phyloP scores from a whole-genome alignment of 2,888 invertebrate genomes.

The Pachydiplax longipennis region DNA sequence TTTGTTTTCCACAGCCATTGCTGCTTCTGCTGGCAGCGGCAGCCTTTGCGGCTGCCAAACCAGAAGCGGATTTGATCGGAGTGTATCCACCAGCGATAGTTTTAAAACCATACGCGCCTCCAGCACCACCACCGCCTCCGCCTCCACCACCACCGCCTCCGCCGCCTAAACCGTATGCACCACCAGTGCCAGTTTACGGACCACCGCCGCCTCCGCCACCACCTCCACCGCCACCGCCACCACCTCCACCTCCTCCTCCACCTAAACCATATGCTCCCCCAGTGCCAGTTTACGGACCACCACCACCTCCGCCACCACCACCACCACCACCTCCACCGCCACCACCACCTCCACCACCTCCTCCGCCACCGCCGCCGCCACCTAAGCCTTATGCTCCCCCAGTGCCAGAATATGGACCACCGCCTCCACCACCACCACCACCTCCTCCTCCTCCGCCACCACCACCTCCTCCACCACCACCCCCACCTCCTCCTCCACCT shows the following conservation, averaged over 20 bases:
- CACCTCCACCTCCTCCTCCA: constrained; percentile 49
- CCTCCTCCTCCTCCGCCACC: constrained; percentile 47
- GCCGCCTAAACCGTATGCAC: constrained; percentile 47
- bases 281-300: constrained; percentile 47
- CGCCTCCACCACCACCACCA: neutral
- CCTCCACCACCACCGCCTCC: constrained; percentile 50
- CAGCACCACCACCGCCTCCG: constrained; percentile 47
- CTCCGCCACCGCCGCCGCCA: neutral
- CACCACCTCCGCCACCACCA: constrained; percentile 24
- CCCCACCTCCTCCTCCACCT: constrained; percentile 7
- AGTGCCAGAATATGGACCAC: neutral
- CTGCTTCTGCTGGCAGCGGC: constrained; percentile 54
- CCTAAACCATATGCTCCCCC: constrained; percentile 47
- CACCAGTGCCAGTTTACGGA: constrained; percentile 43
- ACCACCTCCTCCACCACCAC: constrained; percentile 10
- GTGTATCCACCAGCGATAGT: constrained; percentile 50
- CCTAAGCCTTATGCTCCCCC: constrained; percentile 21
- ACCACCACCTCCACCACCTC: constrained; percentile 39
- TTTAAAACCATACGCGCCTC: constrained; percentile 47
- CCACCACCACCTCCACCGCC: constrained; percentile 46
- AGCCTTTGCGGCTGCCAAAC: constrained; percentile 49
- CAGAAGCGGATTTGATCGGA: constrained; percentile 47
- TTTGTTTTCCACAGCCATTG: neutral
- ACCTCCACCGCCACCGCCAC: constrained; percentile 52
- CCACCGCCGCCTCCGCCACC: constrained; percentile 54